phyloP scores from a whole-genome alignment of 2,113 vertebrate species.

The Apeltes quadracus region DNA sequence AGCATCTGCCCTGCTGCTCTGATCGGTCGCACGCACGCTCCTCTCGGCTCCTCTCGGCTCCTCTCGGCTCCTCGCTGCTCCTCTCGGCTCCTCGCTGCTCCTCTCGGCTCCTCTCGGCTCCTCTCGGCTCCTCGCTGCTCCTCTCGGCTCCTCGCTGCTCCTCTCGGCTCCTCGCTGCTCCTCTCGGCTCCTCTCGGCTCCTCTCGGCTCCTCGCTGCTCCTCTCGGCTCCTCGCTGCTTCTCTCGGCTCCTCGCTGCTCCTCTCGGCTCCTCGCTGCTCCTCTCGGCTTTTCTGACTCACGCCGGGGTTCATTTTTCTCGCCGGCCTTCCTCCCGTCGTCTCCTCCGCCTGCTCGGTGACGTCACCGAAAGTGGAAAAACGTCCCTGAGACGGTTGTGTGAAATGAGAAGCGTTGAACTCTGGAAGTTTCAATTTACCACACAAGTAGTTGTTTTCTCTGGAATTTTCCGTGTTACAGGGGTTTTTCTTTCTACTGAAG shows the following conservation, averaged over 20 bases:
- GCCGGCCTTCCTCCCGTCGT: slow-evolving; percentile 5
- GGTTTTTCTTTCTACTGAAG: background rate
- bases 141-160: too few species aligned
- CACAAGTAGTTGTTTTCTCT: slow-evolving; percentile 1
- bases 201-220: background rate
- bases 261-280: too few species aligned
- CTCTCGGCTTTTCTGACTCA: background rate
- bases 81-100: too few species aligned
- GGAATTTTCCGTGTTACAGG: background rate
- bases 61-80: too few species aligned
- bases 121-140: too few species aligned
- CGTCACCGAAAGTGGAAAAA: slow-evolving; percentile 51
- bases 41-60: too few species aligned
- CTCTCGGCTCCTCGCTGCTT: too few species aligned
- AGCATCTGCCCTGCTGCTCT: slow-evolving; percentile 47
- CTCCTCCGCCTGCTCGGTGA: slow-evolving; percentile 45
- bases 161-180: too few species aligned
- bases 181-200: background rate
- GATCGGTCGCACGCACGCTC: background rate
- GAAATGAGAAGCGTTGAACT: slow-evolving; percentile 48
- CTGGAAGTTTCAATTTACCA: background rate
- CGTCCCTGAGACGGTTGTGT: slow-evolving; percentile 34
- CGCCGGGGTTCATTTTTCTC: slow-evolving; percentile 23
- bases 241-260: too few species aligned
- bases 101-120: too few species aligned